A percentile compares a stretch with the other conserved stretches of the same genome.
These are phyloP conservation scores for Nephrotoma appendiculata DNA, from an alignment of 2,888 invertebrate genomes.

Conservation along the genomic window DNA sequence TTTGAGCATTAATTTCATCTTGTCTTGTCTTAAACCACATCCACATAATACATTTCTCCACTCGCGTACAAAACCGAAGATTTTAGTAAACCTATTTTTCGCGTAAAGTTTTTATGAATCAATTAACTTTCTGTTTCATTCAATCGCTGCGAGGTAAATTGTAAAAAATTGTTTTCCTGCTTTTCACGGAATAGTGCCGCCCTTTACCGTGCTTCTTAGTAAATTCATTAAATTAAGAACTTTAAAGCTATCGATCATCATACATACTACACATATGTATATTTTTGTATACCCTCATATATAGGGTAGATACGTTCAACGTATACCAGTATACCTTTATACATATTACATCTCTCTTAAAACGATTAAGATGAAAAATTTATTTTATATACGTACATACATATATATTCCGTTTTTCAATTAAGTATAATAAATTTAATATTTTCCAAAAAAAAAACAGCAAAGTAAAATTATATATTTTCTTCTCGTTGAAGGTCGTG, in stretches of 20 bases:
- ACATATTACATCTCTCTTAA: too few species aligned
- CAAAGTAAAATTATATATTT: background rate
- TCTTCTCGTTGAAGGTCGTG: conserved; percentile 21
- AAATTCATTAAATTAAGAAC: background rate
- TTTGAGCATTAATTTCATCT: background rate
- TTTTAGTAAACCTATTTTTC: background rate
- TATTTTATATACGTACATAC: background rate
- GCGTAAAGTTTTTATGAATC: background rate
- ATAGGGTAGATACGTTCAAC: background rate
- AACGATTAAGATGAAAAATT: background rate
- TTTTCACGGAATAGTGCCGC: background rate
- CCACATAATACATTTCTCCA: background rate
- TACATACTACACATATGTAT: background rate
- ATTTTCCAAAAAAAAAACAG: background rate
- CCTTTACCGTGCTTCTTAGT: background rate
- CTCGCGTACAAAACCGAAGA: background rate
- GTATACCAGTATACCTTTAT: background rate
- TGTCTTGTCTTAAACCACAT: background rate
- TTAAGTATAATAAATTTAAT: background rate
- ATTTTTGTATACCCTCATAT: background rate
- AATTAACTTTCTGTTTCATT: background rate
- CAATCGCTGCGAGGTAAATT: background rate
- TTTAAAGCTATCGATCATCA: background rate
- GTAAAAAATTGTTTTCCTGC: background rate
- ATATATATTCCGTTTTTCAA: background rate